Evolutionary conservation across 2,888 invertebrate genomes (phyloP), one percentile per base, ranked within the genome.

Genomic region (Sceliomorpha sp.): DNA sequence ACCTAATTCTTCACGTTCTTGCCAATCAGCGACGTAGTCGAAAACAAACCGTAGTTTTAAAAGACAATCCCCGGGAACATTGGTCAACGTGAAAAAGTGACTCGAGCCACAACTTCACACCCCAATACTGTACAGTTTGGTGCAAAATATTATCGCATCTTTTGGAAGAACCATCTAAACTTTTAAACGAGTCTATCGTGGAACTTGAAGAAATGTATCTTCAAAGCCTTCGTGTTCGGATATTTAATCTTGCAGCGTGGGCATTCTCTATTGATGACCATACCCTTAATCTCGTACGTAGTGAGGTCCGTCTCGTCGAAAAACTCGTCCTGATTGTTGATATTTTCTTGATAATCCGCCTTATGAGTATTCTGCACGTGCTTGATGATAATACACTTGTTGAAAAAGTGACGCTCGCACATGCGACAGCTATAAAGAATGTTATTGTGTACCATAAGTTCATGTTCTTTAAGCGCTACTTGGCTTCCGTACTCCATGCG

Each of bases 401-500:
- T 90, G 88, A 90, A 90, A 72, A 91, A 90, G 74, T 91, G 91
- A 2, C 90, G 89, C 58, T 91, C 90, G 76, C 92, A 92, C 86
- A 91, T 89, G 66, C 89, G 90, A 80, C 92, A 92, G 0, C 90
- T 91, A 84, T 90, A 91, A 51, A 91, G 90, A n/a, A 90, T 89
- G 64, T 90, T 91, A 8, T 90, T 89, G 77, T 90, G 90, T 69
- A 89, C 89, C 14, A 75, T 74, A 0, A 89, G n/a, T 79, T 91
- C 91, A 70, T 91, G 88, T 50, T 89, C 89, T 2, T 90, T 89
- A 0, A 91, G 84, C 42, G 90, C 89, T 4, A 89, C 72, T 0
- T 89, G 89, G 2, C 90, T 85, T 2, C 89, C 88, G 72, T 91
- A 91, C 74, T 89, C 89, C 5, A 90, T 89, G 50, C 80, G 79